Evolutionary conservation across 2,797 vertebrate genomes (phyloP).

Genomic region (Sebastes hubbsi): DNA sequence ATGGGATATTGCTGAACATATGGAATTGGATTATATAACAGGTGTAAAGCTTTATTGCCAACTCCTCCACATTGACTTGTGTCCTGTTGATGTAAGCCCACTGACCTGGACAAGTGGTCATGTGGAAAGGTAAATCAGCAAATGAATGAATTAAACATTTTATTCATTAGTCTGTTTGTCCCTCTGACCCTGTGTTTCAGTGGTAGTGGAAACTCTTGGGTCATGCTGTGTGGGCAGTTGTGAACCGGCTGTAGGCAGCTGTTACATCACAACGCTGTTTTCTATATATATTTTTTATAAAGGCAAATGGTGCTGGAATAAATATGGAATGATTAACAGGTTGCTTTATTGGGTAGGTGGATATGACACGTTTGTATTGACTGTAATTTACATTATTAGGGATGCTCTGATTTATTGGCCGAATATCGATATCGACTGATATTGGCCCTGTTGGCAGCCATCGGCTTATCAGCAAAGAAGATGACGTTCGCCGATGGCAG

Average conservation of each 20-base stretch:
- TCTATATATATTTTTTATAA: neutral
- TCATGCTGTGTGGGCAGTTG: neutral
- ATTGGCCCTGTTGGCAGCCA: no score
- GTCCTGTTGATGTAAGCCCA: neutral
- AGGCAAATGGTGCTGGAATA: neutral
- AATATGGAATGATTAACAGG: neutral
- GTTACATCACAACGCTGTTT: no score
- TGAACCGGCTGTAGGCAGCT: neutral
- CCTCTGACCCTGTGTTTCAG: neutral
- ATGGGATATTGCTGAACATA: neutral
- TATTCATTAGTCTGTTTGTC: neutral
- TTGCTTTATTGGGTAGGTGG: neutral
- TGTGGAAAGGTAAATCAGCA: neutral
- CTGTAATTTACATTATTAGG: no score
- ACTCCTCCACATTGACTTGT: neutral
- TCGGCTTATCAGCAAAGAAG: no score
- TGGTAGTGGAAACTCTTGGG: neutral
- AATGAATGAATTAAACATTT: neutral
- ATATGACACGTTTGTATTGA: neutral
- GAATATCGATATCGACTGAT: no score
- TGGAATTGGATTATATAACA: neutral
- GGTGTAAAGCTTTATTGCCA: neutral
- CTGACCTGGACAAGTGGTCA: neutral
- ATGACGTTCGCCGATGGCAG: no score
- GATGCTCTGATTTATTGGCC: no score